Conservation (phyloP, 2,113 vertebrate species). For the Catharus fuscescens region DNA sequence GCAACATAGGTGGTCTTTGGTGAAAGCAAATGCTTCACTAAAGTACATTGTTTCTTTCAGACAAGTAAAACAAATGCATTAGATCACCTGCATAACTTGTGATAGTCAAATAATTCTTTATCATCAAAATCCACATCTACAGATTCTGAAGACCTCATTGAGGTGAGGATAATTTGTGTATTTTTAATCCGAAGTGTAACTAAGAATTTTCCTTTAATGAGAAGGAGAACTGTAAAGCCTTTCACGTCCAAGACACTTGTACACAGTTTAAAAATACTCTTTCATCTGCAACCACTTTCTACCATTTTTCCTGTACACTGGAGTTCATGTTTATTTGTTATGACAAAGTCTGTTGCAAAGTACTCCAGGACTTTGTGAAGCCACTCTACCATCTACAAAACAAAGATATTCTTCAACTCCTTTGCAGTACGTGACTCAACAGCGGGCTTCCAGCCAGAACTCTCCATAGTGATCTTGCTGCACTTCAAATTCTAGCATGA, state of each 20-base stretch:
- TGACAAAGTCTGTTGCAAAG: slow-evolving; percentile 24
- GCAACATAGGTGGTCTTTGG: not conserved
- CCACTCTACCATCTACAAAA: slow-evolving; percentile 37
- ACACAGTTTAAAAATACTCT: not conserved
- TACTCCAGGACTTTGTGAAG: slow-evolving; percentile 33
- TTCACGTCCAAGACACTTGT: not conserved
- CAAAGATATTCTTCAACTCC: not conserved
- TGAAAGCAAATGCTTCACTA: not conserved
- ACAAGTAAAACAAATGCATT: not conserved
- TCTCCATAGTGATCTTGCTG: slow-evolving; percentile 11
- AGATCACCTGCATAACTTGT: not conserved
- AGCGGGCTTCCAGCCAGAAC: slow-evolving; percentile 11
- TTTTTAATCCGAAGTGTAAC: not conserved
- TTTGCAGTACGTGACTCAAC: not conserved
- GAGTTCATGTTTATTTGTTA: slow-evolving; percentile 28
- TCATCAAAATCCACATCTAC: not conserved
- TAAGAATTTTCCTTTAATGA: not conserved
- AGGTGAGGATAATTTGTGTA: slow-evolving; percentile 29
- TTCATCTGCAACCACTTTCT: slow-evolving; percentile 24
- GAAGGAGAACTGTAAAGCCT: not conserved
- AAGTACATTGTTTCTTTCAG: not conserved
- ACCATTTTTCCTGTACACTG: slow-evolving; percentile 7
- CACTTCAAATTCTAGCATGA: slow-evolving; percentile 39
- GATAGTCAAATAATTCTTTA: not conserved
- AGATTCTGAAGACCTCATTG: slow-evolving; percentile 47